Evolutionary conservation across 2,888 invertebrate genomes (phyloP).

Genomic region (Mesorhabditis spiculigera): DNA sequence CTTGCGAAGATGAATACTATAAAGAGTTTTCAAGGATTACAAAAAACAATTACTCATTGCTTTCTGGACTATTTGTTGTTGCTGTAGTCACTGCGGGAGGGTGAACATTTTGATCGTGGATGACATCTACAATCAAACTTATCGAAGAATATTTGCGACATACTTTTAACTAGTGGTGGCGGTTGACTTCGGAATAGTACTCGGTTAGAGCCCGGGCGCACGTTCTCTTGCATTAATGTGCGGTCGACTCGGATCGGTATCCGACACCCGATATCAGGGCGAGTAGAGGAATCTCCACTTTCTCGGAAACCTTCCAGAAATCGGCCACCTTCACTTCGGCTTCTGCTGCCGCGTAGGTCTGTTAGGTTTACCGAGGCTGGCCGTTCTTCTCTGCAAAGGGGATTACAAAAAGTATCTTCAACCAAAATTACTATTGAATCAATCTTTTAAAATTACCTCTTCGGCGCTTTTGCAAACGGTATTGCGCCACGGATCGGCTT

Average conservation of each 20-base stretch:
- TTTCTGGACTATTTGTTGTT: neutral
- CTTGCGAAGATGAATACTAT: conserved; percentile 30
- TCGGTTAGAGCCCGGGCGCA: neutral
- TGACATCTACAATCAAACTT: neutral
- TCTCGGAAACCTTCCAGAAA: neutral
- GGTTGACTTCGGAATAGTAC: neutral
- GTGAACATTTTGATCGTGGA: neutral
- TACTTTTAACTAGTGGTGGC: neutral
- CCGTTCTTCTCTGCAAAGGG: conserved; percentile 20
- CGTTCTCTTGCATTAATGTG: neutral
- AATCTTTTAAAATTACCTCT: neutral
- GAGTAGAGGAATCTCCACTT: neutral
- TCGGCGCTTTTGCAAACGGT: neutral
- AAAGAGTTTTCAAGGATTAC: conserved; percentile 9
- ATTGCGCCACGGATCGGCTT: conserved; percentile 14
- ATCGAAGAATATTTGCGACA: too few relatives aligned
- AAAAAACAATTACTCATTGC: neutral
- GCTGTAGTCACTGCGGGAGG: neutral
- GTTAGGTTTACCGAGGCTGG: conserved; percentile 33
- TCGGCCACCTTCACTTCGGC: conserved; percentile 14
- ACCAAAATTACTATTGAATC: too few relatives aligned
- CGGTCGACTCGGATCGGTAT: neutral
- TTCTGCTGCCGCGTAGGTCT: conserved; percentile 18
- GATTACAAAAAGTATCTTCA: neutral
- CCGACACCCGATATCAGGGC: conserved; percentile 6